phyloP scores from a whole-genome alignment of 2,888 invertebrate genomes.

The Drosophila anomalata region DNA sequence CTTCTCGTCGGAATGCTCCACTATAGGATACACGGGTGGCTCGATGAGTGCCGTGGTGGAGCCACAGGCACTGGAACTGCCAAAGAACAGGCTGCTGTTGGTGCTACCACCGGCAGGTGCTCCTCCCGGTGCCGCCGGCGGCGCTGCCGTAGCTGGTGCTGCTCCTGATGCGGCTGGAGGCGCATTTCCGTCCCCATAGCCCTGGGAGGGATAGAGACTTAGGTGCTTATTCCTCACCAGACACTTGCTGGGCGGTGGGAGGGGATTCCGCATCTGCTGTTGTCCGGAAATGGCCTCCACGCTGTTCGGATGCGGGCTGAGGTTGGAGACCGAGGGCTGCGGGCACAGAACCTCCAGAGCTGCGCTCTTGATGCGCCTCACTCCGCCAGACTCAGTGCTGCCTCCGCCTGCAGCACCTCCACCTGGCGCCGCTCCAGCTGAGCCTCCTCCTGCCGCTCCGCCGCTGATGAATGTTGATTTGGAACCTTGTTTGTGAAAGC shows the following conservation, averaged over 20 bases:
- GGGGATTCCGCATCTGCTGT: constrained; percentile 87
- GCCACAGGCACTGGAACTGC: constrained; percentile 66
- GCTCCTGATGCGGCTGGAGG: constrained; percentile 69
- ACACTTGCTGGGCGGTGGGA: constrained; percentile 89
- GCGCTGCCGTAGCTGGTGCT: constrained; percentile 54
- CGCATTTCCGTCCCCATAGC: constrained; percentile 60
- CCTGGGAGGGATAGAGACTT: constrained; percentile 86
- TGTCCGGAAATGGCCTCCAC: constrained; percentile 89
- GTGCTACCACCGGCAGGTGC: constrained; percentile 19
- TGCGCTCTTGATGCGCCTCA: constrained; percentile 89
- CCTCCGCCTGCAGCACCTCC: not conserved
- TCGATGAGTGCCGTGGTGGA: constrained; percentile 81
- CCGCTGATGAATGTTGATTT: constrained; percentile 53
- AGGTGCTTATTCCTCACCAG: constrained; percentile 89
- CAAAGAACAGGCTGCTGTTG: constrained; percentile 50
- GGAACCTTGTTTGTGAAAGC: constrained; percentile 70
- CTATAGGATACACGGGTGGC: constrained; percentile 89
- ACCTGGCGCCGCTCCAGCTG: not conserved
- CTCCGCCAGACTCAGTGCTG: constrained; percentile 69
- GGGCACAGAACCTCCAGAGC: constrained; percentile 89
- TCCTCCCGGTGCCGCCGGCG: constrained; percentile 20
- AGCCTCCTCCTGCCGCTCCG: constrained; percentile 11
- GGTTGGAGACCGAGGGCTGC: constrained; percentile 88
- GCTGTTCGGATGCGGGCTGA: constrained; percentile 92
- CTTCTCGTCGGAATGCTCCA: constrained; percentile 89